Percentiles rank a stretch among this genome's conserved stretches.
These are phyloP conservation scores for Biston stratarius DNA, from an alignment of 2,888 invertebrate genomes.

Conservation along the genomic window DNA sequence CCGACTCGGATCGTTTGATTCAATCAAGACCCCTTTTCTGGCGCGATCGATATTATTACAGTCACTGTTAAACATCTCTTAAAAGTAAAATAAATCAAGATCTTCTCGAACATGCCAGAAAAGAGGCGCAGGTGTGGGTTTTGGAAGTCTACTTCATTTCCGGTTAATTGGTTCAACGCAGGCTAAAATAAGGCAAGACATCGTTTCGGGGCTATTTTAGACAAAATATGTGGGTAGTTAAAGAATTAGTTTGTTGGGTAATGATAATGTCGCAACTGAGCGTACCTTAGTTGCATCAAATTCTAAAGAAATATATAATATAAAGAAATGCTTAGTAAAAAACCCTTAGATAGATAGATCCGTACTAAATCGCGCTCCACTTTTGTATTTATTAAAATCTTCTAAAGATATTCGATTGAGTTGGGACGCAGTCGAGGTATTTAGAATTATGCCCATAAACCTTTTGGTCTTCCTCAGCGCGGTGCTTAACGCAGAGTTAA, in stretches of 20 bases:
- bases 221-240: slow-evolving; percentile 13
- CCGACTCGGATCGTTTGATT: slow-evolving; percentile 64
- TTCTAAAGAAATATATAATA: background rate
- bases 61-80: background rate
- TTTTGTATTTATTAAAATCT: too few relatives aligned
- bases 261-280: background rate
- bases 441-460: too few relatives aligned
- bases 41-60: background rate
- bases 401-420: too few relatives aligned
- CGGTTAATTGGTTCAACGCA: slow-evolving; percentile 43
- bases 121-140: slow-evolving; percentile 44
- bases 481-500: too few relatives aligned
- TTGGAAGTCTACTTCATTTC: slow-evolving; percentile 56
- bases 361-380: too few relatives aligned
- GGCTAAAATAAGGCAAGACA: slow-evolving; percentile 25
- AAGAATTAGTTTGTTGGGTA: slow-evolving; percentile 4
- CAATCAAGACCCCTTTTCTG: slow-evolving; percentile 22
- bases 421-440: too few relatives aligned
- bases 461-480: too few relatives aligned
- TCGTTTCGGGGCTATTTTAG: slow-evolving; percentile 7
- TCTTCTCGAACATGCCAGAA: background rate
- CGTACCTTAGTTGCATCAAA: background rate
- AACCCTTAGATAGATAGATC: too few relatives aligned
- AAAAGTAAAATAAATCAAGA: background rate
- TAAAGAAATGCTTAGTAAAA: too few relatives aligned